Evolutionary conservation across 2,113 vertebrate species (phyloP), one percentile per base, ranked within the genome.

Genomic region (Notechis scutatus): DNA sequence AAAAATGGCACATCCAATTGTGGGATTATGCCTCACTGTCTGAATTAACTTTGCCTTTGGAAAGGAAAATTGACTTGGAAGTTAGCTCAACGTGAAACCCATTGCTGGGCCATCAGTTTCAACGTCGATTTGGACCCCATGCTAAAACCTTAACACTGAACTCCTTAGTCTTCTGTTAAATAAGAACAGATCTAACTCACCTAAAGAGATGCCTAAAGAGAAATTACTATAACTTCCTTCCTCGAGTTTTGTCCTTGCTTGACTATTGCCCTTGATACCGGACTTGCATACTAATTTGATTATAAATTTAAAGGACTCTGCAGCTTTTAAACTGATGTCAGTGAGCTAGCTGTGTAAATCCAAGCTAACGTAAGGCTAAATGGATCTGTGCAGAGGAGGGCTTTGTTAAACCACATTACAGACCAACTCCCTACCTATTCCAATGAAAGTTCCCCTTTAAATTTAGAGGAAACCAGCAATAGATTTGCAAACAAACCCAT

Each of bases 401-500:
- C 24, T n/a, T 56, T 87, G 42, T 50, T 85, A 24, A 21, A 21
- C 20, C 21, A 57, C 12, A 1, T 9, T 1, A 8, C 85, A 85
- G 0, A 39, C 11, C 52, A 85, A 55, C 18, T 85, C 88, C 8
- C 2, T 14, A 29, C 50, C 5, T 26, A 61, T 39, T 10, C 42
- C 59, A 92, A 42, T 20, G 18, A 85, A 92, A 47, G 34, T 42
- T 90, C 87, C 85, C 69, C 45, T 39, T 90, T 61, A 61, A 94
- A 93, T 94, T 91, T 92, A 94, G 94, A 93, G 88, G 94, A 94
- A 95, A 81, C 92, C 90, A 95, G 95, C 91, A 1, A 3, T 92
- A 64, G 93, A 91, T 93, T 91, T 93, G 91, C 89, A 94, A 95
- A 93, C 94, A 93, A 94, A 94, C 91, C 94, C 26, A 92, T 93